Percentiles rank a stretch among this genome's conserved stretches.
Evolutionary conservation across 2,888 invertebrate genomes (phyloP).

Genomic region (Spialia ferax): DNA sequence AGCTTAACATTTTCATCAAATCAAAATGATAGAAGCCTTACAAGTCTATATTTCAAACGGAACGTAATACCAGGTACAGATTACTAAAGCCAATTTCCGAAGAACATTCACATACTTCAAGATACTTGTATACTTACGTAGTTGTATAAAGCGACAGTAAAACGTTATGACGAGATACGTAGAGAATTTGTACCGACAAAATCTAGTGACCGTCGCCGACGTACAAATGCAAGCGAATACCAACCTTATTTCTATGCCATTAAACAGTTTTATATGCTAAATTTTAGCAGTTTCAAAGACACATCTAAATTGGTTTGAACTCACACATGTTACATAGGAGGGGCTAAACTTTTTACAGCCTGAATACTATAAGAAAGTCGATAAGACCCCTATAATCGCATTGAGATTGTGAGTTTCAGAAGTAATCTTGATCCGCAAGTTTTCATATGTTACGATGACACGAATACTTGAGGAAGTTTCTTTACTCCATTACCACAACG

Average conservation of each 20-base stretch:
- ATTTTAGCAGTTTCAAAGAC: slow-evolving; percentile 39
- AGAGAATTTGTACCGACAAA: slow-evolving; percentile 62
- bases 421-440: slow-evolving; percentile 54
- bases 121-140: slow-evolving; percentile 55
- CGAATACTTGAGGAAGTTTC: slow-evolving; percentile 34
- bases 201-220: slow-evolving; percentile 31
- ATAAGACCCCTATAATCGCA: slow-evolving; percentile 72
- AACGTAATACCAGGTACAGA: slow-evolving; percentile 52
- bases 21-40: background rate
- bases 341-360: slow-evolving; percentile 80
- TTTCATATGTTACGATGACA: slow-evolving; percentile 44
- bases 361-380: slow-evolving; percentile 73
- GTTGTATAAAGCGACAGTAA: slow-evolving; percentile 71
- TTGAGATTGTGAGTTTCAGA: slow-evolving; percentile 62
- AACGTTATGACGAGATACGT: slow-evolving; percentile 80
- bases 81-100: slow-evolving; percentile 72
- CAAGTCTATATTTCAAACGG: background rate
- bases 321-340: slow-evolving; percentile 71
- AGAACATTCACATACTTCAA: slow-evolving; percentile 62
- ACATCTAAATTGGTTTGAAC: slow-evolving; percentile 52
- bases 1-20: too few relatives aligned
- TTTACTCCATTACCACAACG: slow-evolving; percentile 29
- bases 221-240: slow-evolving; percentile 42
- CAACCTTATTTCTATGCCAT: slow-evolving; percentile 44
- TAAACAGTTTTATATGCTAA: slow-evolving; percentile 27